A percentile compares a stretch with the other conserved stretches of the same genome.
These are phyloP conservation scores for Brachionus rubens DNA, from an alignment of 1,140 invertebrate species.

Conservation along the genomic window DNA sequence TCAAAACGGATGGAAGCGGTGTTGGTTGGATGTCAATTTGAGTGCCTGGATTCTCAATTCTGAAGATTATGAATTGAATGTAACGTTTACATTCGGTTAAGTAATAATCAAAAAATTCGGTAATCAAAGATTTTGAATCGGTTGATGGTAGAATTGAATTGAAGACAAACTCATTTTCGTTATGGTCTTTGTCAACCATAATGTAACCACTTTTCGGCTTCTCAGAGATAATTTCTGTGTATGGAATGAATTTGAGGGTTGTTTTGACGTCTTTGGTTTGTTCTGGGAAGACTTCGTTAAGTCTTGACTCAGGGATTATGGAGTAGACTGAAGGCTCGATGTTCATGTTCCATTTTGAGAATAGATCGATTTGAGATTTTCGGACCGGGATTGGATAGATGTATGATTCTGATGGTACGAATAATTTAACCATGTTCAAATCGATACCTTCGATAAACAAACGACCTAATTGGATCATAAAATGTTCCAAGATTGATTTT, in stretches of 20 bases:
- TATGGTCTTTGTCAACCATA: constrained; percentile 30
- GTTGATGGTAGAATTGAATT: constrained; percentile 2
- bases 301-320: neutral
- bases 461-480: neutral
- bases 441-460: neutral
- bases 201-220: neutral
- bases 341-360: neutral
- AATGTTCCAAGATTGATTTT: neutral
- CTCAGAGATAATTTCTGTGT: neutral
- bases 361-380: neutral
- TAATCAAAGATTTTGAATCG: neutral
- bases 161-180: constrained; percentile 1
- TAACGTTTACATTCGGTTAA: constrained; percentile 10
- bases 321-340: neutral
- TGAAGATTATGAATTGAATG: neutral
- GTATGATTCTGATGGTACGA: neutral
- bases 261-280: neutral
- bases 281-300: neutral
- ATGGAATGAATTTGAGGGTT: neutral
- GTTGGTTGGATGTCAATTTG: neutral
- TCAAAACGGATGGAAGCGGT: neutral
- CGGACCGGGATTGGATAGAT: neutral
- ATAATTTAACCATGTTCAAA: constrained; percentile 13
- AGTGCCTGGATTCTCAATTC: neutral
- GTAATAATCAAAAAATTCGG: constrained; percentile 21